These are phyloP conservation scores for Hesperophylax magnus DNA, from an alignment of 1,140 invertebrate species.

Conservation along the genomic window DNA sequence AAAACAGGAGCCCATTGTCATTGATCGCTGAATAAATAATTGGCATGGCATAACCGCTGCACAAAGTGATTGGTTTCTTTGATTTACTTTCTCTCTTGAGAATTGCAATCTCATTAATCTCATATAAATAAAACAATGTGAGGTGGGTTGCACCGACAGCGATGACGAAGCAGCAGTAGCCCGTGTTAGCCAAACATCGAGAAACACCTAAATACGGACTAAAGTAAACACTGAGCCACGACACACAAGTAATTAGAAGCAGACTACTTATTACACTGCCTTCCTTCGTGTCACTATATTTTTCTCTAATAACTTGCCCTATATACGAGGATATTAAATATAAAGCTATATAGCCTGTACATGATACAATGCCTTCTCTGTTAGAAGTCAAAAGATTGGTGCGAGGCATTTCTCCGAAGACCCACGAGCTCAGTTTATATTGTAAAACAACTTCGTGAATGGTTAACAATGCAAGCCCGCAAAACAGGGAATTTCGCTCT, in stretches of 20 bases:
- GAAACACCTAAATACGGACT: constrained; percentile 72
- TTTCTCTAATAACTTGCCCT: constrained; percentile 73
- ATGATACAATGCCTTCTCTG: constrained; percentile 90
- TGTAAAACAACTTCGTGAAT: constrained; percentile 81
- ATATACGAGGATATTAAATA: constrained; percentile 83
- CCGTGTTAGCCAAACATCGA: constrained; percentile 82
- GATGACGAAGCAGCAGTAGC: constrained; percentile 83
- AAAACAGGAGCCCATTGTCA: constrained; percentile 84
- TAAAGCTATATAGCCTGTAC: constrained; percentile 86
- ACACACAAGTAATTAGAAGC: constrained; percentile 64
- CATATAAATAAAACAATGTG: constrained; percentile 71
- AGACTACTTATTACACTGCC: constrained; percentile 62
- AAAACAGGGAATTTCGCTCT: constrained; percentile 65
- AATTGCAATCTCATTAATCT: constrained; percentile 61
- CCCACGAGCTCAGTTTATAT: constrained; percentile 78
- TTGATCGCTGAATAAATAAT: constrained; percentile 78
- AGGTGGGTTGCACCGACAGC: constrained; percentile 72
- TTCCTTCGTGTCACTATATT: constrained; percentile 60
- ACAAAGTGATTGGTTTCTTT: constrained; percentile 36
- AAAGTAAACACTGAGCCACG: constrained; percentile 66
- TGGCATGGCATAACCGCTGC: constrained; percentile 63
- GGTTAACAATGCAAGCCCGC: constrained; percentile 72
- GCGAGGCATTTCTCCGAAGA: constrained; percentile 75
- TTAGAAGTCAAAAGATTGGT: constrained; percentile 84
- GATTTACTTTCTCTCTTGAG: constrained; percentile 40